Evolutionary conservation across 2,888 invertebrate genomes (phyloP).

Genomic region (Caprella mutica): DNA sequence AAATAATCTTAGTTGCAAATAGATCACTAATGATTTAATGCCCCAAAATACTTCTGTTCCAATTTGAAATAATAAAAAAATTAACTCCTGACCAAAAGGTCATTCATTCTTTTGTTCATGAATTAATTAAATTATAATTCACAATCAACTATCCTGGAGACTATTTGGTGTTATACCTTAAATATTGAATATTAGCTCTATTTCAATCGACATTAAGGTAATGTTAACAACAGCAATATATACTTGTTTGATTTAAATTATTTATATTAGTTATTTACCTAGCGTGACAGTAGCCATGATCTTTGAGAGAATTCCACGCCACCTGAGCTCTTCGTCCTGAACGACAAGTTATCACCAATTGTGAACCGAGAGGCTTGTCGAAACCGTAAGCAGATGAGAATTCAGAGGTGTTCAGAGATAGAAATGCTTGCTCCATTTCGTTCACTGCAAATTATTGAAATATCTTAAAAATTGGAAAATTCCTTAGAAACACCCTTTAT

Average conservation of each 20-base stretch:
- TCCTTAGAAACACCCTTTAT: neutral
- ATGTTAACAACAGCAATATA: neutral
- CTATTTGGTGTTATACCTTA: no score
- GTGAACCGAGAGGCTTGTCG: constrained; percentile 32
- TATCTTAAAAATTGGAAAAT: neutral
- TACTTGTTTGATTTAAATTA: neutral
- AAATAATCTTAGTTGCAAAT: no score
- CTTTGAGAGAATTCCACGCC: constrained; percentile 13
- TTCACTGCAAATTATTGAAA: constrained; percentile 6
- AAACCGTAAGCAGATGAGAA: constrained; percentile 36
- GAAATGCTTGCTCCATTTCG: constrained; percentile 35
- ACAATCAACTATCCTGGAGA: no score
- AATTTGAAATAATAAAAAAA: no score
- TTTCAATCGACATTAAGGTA: neutral
- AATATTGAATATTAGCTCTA: neutral
- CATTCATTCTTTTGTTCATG: no score
- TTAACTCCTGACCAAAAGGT: no score
- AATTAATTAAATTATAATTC: no score
- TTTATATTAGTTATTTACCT: constrained; percentile 2
- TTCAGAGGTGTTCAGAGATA: constrained; percentile 31
- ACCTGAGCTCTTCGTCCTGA: constrained; percentile 35
- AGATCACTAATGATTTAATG: no score
- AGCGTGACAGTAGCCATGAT: constrained; percentile 14
- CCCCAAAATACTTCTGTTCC: no score
- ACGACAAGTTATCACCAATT: constrained; percentile 36